phyloP scores from a whole-genome alignment of 2,113 vertebrate genomes.

The Erinaceus europaeus region DNA sequence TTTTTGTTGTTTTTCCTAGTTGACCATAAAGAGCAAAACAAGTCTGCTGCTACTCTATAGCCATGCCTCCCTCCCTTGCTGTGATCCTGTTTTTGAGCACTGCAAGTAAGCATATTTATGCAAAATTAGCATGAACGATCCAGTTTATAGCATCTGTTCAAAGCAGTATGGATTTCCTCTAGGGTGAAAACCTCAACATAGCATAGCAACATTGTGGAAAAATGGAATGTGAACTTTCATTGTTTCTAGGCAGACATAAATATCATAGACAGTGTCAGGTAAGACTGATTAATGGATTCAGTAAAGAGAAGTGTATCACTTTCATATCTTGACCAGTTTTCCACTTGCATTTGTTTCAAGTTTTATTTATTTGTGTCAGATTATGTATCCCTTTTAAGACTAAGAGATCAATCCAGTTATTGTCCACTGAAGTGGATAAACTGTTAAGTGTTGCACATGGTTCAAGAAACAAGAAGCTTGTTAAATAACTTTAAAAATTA shows the following conservation, averaged over 20 bases:
- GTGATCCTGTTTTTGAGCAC: not conserved
- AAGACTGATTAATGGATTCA: conserved; percentile 26
- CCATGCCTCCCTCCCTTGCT: too few species aligned
- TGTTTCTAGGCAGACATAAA: conserved; percentile 53
- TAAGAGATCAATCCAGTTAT: not conserved
- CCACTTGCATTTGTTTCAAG: conserved; percentile 1
- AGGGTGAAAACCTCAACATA: conserved; percentile 54
- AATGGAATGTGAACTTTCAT: conserved; percentile 22
- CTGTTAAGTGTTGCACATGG: too few species aligned
- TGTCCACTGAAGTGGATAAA: too few species aligned
- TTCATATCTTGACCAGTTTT: conserved; percentile 16
- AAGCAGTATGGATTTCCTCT: conserved; percentile 23
- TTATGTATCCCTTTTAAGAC: not conserved
- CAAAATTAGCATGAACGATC: conserved; percentile 19
- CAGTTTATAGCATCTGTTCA: conserved; percentile 33
- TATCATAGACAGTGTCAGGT: conserved; percentile 26
- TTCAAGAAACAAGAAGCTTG: not conserved
- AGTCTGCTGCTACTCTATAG: too few species aligned
- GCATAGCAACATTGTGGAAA: conserved; percentile 31
- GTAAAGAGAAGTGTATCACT: conserved; percentile 6
- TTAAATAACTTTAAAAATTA: not conserved
- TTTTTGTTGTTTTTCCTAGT: too few species aligned
- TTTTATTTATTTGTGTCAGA: not conserved
- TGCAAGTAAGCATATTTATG: conserved; percentile 19
- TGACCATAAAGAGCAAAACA: too few species aligned